Evolutionary conservation across 2,888 invertebrate species (phyloP).

Genomic region (Tuberolachnus salignus): DNA sequence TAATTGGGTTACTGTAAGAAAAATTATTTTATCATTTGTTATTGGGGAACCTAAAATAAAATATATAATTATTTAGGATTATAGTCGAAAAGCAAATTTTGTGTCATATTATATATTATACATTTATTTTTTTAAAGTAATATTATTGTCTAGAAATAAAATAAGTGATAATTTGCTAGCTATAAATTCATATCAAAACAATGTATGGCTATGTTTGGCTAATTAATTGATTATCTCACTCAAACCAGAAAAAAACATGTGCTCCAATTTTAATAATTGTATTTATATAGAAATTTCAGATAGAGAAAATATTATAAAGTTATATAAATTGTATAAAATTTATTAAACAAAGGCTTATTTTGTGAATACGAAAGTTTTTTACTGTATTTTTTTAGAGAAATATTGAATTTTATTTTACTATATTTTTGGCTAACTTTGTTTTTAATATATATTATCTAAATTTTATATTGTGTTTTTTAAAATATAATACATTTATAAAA

Average conservation of each 20-base stretch:
- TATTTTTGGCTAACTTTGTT: not conserved
- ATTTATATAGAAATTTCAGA: not conserved
- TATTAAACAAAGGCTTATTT: not conserved
- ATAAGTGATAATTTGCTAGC: not conserved
- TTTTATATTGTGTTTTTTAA: conserved; percentile 29
- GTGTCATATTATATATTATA: not conserved
- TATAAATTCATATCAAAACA: not conserved
- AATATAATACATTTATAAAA: conserved; percentile 5
- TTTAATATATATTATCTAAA: not conserved
- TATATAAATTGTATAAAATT: not conserved
- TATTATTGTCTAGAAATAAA: not conserved
- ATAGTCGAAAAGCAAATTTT: not conserved
- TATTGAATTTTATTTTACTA: not conserved
- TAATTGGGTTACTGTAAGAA: not conserved
- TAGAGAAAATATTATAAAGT: not conserved
- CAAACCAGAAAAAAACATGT: not conserved
- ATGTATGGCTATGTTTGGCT: not conserved
- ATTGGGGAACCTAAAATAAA: no score
- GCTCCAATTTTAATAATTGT: conserved; percentile 11
- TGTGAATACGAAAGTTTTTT: not conserved
- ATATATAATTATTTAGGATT: not conserved
- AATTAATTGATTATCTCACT: not conserved
- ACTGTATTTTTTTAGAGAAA: not conserved
- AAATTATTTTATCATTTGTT: not conserved
- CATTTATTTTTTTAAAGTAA: not conserved